Percentiles rank a stretch among this genome's conserved stretches.
These are phyloP conservation scores for Philaenus spumarius DNA, from an alignment of 1,140 invertebrate species.

Conservation along the genomic window DNA sequence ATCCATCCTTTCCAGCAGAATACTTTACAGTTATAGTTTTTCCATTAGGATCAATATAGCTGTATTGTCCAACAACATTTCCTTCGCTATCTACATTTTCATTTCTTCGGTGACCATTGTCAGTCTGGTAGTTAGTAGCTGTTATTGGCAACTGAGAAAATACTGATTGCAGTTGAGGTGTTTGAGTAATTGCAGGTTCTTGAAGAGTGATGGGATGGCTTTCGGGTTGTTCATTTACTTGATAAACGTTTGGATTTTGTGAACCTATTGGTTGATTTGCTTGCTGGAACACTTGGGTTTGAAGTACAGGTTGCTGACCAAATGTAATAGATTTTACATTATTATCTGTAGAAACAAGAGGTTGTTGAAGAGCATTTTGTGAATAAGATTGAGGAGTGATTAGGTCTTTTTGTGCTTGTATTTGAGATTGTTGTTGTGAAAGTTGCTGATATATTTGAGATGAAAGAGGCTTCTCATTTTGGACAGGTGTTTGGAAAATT, in stretches of 20 bases:
- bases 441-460: background rate
- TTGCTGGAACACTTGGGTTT: too few relatives aligned
- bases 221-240: background rate
- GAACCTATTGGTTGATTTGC: too few relatives aligned
- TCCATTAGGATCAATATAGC: constrained; percentile 44
- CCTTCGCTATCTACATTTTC: constrained; percentile 24
- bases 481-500: too few relatives aligned
- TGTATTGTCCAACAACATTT: constrained; percentile 41
- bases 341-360: too few relatives aligned
- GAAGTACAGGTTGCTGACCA: too few relatives aligned
- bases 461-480: too few relatives aligned
- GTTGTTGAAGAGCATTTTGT: background rate
- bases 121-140: constrained; percentile 28
- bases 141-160: background rate
- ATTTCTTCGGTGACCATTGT: constrained; percentile 21
- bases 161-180: background rate
- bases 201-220: background rate
- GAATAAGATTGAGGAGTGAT: background rate
- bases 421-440: background rate
- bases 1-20: constrained; percentile 56
- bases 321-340: too few relatives aligned
- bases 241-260: background rate
- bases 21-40: constrained; percentile 53
- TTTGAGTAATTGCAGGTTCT: background rate
- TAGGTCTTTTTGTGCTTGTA: background rate